These are phyloP conservation scores for Daboia siamensis DNA, from an alignment of 2,113 vertebrate species.

Conservation along the genomic window DNA sequence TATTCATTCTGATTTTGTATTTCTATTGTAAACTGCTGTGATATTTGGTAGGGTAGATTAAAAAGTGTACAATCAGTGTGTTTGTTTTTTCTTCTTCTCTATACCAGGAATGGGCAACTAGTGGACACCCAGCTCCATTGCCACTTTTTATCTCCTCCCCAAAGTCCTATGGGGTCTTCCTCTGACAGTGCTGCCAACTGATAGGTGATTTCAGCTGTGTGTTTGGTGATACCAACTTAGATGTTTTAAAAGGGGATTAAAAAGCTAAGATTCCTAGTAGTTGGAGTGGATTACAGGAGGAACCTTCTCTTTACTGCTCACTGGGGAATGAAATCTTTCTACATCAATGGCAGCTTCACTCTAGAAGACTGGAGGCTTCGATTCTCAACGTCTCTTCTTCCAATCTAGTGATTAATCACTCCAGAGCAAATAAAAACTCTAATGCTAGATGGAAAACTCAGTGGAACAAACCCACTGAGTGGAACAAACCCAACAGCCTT, in stretches of 20 bases:
- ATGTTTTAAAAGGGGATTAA: not conserved
- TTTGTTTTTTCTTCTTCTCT: too few species aligned
- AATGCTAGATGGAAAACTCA: not conserved
- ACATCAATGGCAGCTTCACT: not conserved
- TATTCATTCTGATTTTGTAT: too few species aligned
- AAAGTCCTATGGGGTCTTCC: not conserved
- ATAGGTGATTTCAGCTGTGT: too few species aligned
- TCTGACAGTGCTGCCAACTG: not conserved
- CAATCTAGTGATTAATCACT: not conserved
- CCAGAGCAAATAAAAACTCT: not conserved
- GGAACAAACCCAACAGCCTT: not conserved
- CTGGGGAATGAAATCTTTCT: not conserved
- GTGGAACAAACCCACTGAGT: not conserved
- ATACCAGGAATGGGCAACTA: too few species aligned
- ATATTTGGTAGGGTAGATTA: too few species aligned
- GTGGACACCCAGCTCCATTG: not conserved
- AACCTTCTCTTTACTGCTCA: not conserved
- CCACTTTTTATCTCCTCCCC: not conserved
- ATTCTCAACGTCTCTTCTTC: not conserved
- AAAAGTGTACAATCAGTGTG: too few species aligned
- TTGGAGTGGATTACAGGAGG: not conserved
- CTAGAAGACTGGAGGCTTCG: not conserved
- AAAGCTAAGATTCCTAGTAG: not conserved
- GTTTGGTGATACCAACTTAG: not conserved
- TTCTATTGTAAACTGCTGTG: too few species aligned